phyloP scores from a whole-genome alignment of 2,888 invertebrate species.

The Thymelicus sylvestris region DNA sequence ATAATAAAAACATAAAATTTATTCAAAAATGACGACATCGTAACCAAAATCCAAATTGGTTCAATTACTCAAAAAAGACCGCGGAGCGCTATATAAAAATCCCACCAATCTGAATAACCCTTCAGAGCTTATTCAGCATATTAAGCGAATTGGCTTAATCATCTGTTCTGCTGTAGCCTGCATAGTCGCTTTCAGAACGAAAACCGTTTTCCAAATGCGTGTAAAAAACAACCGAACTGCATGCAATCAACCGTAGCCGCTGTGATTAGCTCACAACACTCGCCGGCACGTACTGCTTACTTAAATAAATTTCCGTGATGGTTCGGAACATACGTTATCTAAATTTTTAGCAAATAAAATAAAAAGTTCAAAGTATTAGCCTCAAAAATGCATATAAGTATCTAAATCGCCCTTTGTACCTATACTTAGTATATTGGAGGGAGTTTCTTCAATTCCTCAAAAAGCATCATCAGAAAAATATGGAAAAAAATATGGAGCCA shows the following conservation, averaged over 20 bases:
- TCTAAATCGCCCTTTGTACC: too few species aligned
- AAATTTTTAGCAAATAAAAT: too few species aligned
- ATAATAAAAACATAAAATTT: neutral
- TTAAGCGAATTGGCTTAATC: slow-evolving; percentile 77
- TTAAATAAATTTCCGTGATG: slow-evolving; percentile 47
- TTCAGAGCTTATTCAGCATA: slow-evolving; percentile 53
- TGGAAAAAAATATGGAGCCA: too few species aligned
- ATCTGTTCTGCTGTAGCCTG: slow-evolving; percentile 56
- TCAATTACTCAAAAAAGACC: slow-evolving; percentile 13
- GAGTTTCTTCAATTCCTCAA: too few species aligned
- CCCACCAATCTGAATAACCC: slow-evolving; percentile 27
- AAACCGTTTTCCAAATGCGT: slow-evolving; percentile 60
- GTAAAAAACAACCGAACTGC: slow-evolving; percentile 49
- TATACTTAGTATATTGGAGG: too few species aligned
- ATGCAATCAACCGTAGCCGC: slow-evolving; percentile 73
- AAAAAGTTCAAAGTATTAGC: too few species aligned
- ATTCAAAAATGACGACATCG: neutral
- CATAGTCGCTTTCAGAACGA: slow-evolving; percentile 74
- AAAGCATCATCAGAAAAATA: too few species aligned
- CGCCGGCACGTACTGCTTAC: slow-evolving; percentile 69
- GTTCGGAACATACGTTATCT: too few species aligned
- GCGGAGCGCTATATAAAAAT: neutral
- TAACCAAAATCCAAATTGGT: neutral
- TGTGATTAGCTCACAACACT: slow-evolving; percentile 72
- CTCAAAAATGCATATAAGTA: too few species aligned